phyloP scores from a whole-genome alignment of 2,888 invertebrate species.

The Coronaproctus castanopsis region DNA sequence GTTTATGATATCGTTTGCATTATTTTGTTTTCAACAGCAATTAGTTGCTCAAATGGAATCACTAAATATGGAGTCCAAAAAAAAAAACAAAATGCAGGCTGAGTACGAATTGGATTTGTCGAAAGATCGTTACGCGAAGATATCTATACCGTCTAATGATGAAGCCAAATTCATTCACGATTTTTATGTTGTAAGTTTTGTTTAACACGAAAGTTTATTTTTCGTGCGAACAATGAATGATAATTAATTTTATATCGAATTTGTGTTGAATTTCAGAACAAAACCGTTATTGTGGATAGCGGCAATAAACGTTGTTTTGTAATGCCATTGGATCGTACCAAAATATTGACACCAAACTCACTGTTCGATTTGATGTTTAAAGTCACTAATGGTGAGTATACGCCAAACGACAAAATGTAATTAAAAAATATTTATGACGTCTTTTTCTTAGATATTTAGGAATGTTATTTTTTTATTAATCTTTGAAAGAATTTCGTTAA shows the following conservation, averaged over 20 bases:
- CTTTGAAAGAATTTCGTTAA: no score
- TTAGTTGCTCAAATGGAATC: no score
- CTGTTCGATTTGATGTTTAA: slow-evolving; percentile 58
- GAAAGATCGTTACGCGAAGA: slow-evolving; percentile 54
- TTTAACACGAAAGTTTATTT: background rate
- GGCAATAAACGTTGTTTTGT: slow-evolving; percentile 63
- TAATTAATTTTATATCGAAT: slow-evolving; percentile 3
- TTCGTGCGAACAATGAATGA: no score
- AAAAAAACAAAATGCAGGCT: slow-evolving; percentile 38
- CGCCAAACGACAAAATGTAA: no score
- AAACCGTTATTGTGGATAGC: slow-evolving; percentile 57
- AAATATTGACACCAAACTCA: slow-evolving; percentile 57
- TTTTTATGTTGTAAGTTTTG: slow-evolving; percentile 45
- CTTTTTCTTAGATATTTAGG: no score
- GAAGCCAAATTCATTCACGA: slow-evolving; percentile 79
- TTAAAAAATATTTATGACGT: no score
- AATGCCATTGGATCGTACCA: slow-evolving; percentile 62
- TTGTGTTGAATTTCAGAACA: slow-evolving; percentile 30
- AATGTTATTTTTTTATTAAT: no score
- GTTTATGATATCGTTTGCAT: no score
- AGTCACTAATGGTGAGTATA: slow-evolving; percentile 41
- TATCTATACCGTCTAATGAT: slow-evolving; percentile 64
- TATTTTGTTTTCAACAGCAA: no score
- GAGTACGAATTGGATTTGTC: slow-evolving; percentile 57
- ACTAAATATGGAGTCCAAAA: no score